phyloP scores from a whole-genome alignment of 2,888 invertebrate genomes.

The Aradus depressus region DNA sequence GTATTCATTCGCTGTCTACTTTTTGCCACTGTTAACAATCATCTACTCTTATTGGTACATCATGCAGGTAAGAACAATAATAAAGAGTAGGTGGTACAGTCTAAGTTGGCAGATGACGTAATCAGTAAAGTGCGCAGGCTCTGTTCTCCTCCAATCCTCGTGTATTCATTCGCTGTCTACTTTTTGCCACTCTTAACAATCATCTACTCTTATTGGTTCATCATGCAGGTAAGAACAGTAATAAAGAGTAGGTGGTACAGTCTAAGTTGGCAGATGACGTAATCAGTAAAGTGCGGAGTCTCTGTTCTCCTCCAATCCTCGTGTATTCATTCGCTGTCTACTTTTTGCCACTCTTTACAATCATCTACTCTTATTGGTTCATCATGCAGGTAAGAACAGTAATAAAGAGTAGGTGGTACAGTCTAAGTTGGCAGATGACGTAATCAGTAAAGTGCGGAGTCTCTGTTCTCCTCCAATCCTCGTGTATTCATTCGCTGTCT shows the following conservation, averaged over 20 bases:
- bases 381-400: conserved; percentile 54
- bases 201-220: conserved; percentile 79
- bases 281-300: conserved; percentile 66
- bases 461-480: no score
- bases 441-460: conserved; percentile 66
- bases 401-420: no score
- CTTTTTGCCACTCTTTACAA: conserved; percentile 61
- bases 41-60: conserved; percentile 83
- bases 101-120: no score
- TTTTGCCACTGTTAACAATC: conserved; percentile 62
- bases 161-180: conserved; percentile 68
- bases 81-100: no score
- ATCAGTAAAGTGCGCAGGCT: conserved; percentile 66
- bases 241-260: no score
- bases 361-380: conserved; percentile 79
- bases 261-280: no score
- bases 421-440: no score
- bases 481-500: conserved; percentile 64
- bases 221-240: conserved; percentile 50
- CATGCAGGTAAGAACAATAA: conserved; percentile 47
- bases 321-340: conserved; percentile 68
- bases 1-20: conserved; percentile 67
- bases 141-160: no score
- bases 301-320: no score
- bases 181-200: conserved; percentile 65